These are phyloP conservation scores for Heliothis virescens DNA, from an alignment of 1,140 invertebrate genomes.

Conservation along the genomic window DNA sequence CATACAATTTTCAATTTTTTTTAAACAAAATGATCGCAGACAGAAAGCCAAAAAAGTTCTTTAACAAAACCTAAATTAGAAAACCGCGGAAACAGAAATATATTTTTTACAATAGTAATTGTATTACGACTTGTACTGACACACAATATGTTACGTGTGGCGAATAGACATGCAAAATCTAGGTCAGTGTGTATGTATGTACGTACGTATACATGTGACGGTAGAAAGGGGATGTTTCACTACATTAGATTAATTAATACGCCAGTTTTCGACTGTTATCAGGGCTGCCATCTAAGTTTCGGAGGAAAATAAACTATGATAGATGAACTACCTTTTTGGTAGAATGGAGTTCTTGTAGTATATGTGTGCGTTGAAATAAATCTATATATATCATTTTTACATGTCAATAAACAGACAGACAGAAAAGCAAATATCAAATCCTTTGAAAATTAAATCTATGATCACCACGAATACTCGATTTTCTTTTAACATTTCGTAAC, in stretches of 20 bases:
- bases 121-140: slow-evolving; percentile 24
- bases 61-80: neutral
- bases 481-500: too few species aligned
- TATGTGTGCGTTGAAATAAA: too few species aligned
- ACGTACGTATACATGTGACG: slow-evolving; percentile 40
- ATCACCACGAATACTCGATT: too few species aligned
- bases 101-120: slow-evolving; percentile 31
- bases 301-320: slow-evolving; percentile 22
- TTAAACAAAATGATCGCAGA: neutral
- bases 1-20: too few species aligned
- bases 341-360: neutral
- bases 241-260: slow-evolving; percentile 69
- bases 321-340: neutral
- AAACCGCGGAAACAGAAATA: slow-evolving; percentile 1
- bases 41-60: neutral
- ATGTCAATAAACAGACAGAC: too few species aligned
- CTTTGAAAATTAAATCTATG: too few species aligned
- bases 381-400: too few species aligned
- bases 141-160: slow-evolving; percentile 29
- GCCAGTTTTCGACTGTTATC: slow-evolving; percentile 40
- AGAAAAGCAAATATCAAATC: too few species aligned
- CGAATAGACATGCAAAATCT: slow-evolving; percentile 65
- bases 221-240: slow-evolving; percentile 43
- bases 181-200: slow-evolving; percentile 58
- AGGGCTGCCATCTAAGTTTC: slow-evolving; percentile 16